A percentile compares a stretch with the other conserved stretches of the same genome.
Conservation (phyloP, 2,797 vertebrate genomes). For the Champsocephalus esox region DNA sequence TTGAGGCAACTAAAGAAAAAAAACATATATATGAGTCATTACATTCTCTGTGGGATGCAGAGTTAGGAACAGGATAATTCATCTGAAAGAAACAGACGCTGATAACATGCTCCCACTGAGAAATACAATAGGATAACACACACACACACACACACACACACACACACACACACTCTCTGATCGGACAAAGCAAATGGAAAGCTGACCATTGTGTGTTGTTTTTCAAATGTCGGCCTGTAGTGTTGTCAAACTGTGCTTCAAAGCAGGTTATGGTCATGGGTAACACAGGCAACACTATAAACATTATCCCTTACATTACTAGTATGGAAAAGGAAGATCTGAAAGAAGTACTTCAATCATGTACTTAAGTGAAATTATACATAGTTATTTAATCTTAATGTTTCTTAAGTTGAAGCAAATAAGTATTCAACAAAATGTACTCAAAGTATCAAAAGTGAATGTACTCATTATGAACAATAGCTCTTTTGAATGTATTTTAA, state of each 20-base stretch:
- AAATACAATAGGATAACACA: constrained; percentile 57
- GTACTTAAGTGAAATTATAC: no score
- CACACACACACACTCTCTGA: not conserved
- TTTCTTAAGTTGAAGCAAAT: no score
- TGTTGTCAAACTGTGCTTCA: not conserved
- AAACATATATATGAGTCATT: constrained; percentile 43
- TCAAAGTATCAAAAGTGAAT: no score
- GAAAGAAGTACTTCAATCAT: no score
- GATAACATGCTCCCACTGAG: constrained; percentile 58
- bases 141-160: constrained; percentile 7
- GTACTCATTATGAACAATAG: no score
- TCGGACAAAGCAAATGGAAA: not conserved
- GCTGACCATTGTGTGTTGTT: not conserved
- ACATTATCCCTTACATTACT: not conserved
- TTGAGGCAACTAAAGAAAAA: constrained; percentile 1
- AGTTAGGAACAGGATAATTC: constrained; percentile 57
- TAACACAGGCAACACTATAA: not conserved
- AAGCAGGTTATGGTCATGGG: not conserved
- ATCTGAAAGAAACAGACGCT: constrained; percentile 51
- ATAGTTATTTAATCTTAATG: no score
- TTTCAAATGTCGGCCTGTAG: not conserved
- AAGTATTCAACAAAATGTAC: no score
- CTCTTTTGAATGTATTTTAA: no score
- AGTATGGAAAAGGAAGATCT: no score
- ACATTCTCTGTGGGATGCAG: constrained; percentile 55